A percentile compares a stretch with the other conserved stretches of the same genome.
phyloP scores from a whole-genome alignment of 1,140 invertebrate species.

The Zeugodacus cucurbitae region DNA sequence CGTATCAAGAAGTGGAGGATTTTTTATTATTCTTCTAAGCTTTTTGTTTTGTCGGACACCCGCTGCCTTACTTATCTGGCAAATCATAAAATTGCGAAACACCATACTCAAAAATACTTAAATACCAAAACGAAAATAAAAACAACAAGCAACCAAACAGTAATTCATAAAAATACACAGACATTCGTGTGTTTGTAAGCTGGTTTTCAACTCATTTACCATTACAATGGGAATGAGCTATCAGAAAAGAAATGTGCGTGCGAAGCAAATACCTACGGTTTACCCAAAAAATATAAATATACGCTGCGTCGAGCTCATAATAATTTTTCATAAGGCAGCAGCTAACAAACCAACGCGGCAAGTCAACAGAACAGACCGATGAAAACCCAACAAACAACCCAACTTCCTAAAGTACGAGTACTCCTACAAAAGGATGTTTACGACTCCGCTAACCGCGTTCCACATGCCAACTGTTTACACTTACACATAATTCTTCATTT shows the following conservation, averaged over 20 bases:
- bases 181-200: neutral
- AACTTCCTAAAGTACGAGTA: neutral
- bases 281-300: neutral
- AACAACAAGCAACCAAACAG: neutral
- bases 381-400: neutral
- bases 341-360: neutral
- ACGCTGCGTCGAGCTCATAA: neutral
- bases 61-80: neutral
- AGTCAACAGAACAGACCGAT: neutral
- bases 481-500: neutral
- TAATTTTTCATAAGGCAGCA: neutral
- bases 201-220: neutral
- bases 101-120: neutral
- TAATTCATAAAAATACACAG: neutral
- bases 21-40: neutral
- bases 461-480: neutral
- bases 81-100: neutral
- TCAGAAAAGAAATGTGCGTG: neutral
- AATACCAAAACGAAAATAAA: neutral
- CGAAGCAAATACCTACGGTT: neutral
- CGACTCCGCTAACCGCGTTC: neutral
- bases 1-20: neutral
- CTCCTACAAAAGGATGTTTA: neutral
- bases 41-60: neutral
- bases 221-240: neutral